Conservation (phyloP, 2,797 vertebrate species). For the Triplophysa bombifrons region DNA sequence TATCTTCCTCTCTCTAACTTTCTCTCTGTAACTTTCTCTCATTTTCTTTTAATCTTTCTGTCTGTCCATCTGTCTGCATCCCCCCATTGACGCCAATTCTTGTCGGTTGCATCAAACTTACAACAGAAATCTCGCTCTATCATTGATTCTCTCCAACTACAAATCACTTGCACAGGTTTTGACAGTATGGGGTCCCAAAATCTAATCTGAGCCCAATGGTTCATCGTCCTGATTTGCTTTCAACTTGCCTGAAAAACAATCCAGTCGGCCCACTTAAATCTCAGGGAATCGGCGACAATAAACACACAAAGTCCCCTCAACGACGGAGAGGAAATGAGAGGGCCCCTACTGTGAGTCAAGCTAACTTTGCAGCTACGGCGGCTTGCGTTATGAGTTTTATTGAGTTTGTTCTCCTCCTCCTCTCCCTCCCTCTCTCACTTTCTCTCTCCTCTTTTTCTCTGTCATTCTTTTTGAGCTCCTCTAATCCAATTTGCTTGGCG, state of each 20-base stretch:
- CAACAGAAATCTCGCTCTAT: not conserved
- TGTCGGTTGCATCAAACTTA: constrained; percentile 12
- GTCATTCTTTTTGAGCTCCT: constrained; percentile 67
- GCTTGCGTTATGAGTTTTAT: constrained; percentile 32
- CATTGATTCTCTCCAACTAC: not conserved
- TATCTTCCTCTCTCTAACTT: constrained; percentile 19
- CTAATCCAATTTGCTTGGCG: constrained; percentile 83
- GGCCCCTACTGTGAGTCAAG: not conserved
- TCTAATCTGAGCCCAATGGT: not conserved
- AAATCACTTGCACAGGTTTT: not conserved
- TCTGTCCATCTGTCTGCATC: constrained; percentile 55
- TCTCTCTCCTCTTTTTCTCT: constrained; percentile 34
- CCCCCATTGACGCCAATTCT: not conserved
- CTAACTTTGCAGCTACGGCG: constrained; percentile 10
- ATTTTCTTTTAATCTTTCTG: constrained; percentile 40
- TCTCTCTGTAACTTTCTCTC: constrained; percentile 34
- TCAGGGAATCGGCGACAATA: not conserved
- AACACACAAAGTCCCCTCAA: not conserved
- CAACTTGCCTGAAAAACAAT: not conserved
- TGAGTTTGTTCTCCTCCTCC: not conserved
- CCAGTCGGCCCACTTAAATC: not conserved
- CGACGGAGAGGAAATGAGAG: constrained; percentile 2
- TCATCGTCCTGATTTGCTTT: not conserved
- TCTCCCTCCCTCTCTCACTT: constrained; percentile 6
- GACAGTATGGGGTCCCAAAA: not conserved